Evolutionary conservation across 2,888 invertebrate genomes (phyloP), one percentile per base, ranked within the genome.

Genomic region (Pristionchus maxplancki): DNA sequence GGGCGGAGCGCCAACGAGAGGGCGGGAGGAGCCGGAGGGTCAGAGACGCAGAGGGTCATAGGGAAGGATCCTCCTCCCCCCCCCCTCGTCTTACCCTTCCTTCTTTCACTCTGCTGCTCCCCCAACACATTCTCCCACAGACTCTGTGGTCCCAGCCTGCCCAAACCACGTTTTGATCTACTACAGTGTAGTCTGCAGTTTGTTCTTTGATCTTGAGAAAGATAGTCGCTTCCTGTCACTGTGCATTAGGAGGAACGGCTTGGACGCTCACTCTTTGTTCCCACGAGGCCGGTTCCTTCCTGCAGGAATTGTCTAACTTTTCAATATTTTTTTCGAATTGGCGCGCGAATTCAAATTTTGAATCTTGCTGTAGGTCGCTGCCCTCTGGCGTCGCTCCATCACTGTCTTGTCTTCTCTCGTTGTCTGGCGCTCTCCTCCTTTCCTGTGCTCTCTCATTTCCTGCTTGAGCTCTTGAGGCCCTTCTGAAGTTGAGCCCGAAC

Each of bases 391-490:
- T n/a, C 44, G 28, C 71, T 71, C 37, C 34, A 37, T 71, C 71
- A 17, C 71, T 71, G 6, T 71, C 37, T 71, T 20, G 71, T 31
- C 15, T 44, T n/a, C 44, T 78, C n/a, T 78, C 4, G 17, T 11
- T 28, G n/a, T 78, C 78, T 44, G 9, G 13, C n/a, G 44, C 44
- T 44, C 78, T 78, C 78, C 28, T 28, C 24, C 17, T 15, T n/a
- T 78, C 34, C 48, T 28, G 44, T 78, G 78, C 37, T 44, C 44
- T 78, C 78, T 48, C 78, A 48, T 48, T 78, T 74, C 74, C 74
- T 74, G n/a, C 9, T 34, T 78, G 78, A 78, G 78, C 78, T n/a
- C 78, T 78, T 78, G 78, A 78, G 78, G 15, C 74, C 24, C 58
- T 20, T 58, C 58, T 58, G 58, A 40, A 37, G 37, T 40, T 44